Conservation (phyloP, 2,888 invertebrate genomes). For the Dasypolia templi region DNA sequence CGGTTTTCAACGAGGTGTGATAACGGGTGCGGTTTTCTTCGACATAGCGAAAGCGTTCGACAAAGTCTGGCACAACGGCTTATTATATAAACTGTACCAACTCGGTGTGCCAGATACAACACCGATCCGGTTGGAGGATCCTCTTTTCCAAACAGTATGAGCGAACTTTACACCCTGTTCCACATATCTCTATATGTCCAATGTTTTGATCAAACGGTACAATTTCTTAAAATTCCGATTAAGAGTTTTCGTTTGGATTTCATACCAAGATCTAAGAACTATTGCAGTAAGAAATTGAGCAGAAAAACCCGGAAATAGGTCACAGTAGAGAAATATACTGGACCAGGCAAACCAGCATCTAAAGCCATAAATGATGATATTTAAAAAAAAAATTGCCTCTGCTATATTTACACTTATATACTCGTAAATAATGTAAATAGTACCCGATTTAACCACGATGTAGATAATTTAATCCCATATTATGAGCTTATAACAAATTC, state of each 20-base stretch:
- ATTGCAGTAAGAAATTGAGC: background rate
- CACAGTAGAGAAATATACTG: too few species aligned
- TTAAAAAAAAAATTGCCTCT: too few species aligned
- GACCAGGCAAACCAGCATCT: background rate
- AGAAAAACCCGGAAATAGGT: background rate
- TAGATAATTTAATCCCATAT: background rate
- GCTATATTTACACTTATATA: background rate
- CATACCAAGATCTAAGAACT: background rate
- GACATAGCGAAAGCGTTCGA: too few species aligned
- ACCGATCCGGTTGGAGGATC: too few species aligned
- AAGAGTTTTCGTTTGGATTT: background rate
- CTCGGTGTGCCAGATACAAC: too few species aligned
- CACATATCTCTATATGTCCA: too few species aligned
- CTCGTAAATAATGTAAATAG: background rate
- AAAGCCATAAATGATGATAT: background rate
- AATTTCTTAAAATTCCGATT: background rate
- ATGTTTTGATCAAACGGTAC: background rate
- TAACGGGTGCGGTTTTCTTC: too few species aligned
- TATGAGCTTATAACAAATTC: constrained; percentile 29
- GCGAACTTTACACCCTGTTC: too few species aligned
- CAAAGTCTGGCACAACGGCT: too few species aligned
- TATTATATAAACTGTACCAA: too few species aligned
- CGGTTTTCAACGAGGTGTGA: too few species aligned
- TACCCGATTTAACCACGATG: background rate
- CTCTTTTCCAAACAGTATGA: too few species aligned